These are phyloP conservation scores for Picathartes gymnocephalus DNA, from an alignment of 2,113 vertebrate genomes.

Conservation along the genomic window DNA sequence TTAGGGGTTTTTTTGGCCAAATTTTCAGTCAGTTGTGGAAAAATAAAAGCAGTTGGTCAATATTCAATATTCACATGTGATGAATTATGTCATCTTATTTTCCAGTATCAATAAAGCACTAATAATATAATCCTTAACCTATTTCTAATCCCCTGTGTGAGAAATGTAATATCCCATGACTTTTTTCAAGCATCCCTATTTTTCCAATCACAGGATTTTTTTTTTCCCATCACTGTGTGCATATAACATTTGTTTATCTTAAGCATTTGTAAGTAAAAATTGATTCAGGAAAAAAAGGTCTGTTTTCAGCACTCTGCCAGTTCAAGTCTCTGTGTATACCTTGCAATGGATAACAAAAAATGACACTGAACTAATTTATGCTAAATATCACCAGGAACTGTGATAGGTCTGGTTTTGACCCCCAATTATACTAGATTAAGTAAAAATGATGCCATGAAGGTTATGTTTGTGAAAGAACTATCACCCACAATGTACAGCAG, in stretches of 20 bases:
- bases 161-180: background rate
- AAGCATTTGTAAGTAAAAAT: background rate
- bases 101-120: background rate
- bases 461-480: background rate
- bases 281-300: background rate
- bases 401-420: background rate
- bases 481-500: background rate
- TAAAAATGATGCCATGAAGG: background rate
- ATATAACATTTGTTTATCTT: background rate
- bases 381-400: background rate
- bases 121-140: background rate
- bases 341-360: background rate
- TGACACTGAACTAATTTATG: background rate
- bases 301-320: background rate
- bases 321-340: background rate
- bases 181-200: background rate
- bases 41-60: background rate
- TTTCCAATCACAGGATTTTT: background rate
- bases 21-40: background rate
- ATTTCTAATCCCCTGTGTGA: background rate
- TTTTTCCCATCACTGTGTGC: background rate
- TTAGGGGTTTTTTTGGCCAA: fast-evolving
- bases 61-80: background rate
- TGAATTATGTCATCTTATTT: background rate
- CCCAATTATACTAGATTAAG: background rate